Evolutionary conservation across 2,797 vertebrate species (phyloP).

Genomic region (Ataeniobius toweri): DNA sequence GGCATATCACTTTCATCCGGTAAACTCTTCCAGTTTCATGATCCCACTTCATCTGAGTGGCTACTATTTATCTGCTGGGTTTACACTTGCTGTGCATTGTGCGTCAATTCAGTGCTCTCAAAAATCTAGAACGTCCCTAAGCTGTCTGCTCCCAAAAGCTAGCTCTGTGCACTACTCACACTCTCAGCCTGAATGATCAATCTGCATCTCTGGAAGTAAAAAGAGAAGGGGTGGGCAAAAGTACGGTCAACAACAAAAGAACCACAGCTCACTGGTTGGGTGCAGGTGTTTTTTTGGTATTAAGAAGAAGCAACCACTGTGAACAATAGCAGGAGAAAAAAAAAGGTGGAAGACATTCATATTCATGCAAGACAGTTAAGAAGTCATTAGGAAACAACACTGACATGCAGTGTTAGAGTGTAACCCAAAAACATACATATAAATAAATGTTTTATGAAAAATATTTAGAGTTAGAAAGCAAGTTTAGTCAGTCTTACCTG

Average conservation of each 20-base stretch:
- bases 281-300: conserved; percentile 20
- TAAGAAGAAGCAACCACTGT: conserved; percentile 7
- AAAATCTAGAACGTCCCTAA: conserved; percentile 49
- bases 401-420: conserved; percentile 69
- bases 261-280: conserved; percentile 35
- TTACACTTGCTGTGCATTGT: conserved; percentile 43
- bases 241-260: conserved; percentile 60
- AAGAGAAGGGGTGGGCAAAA: conserved; percentile 63
- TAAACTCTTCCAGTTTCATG: conserved; percentile 59
- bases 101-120: conserved; percentile 56
- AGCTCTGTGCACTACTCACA: conserved; percentile 75
- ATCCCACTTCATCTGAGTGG: conserved; percentile 53
- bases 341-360: conserved; percentile 36
- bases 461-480: background rate
- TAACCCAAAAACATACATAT: background rate
- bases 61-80: conserved; percentile 37
- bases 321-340: conserved; percentile 29
- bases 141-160: conserved; percentile 58
- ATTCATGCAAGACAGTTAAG: conserved; percentile 56
- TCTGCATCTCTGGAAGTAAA: conserved; percentile 79
- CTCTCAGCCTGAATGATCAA: conserved; percentile 78
- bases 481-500: conserved; percentile 83
- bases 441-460: background rate
- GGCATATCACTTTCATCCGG: conserved; percentile 54
- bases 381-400: conserved; percentile 43